Evolutionary conservation across 2,113 vertebrate genomes (phyloP).

Genomic region (Carassius gibelio): DNA sequence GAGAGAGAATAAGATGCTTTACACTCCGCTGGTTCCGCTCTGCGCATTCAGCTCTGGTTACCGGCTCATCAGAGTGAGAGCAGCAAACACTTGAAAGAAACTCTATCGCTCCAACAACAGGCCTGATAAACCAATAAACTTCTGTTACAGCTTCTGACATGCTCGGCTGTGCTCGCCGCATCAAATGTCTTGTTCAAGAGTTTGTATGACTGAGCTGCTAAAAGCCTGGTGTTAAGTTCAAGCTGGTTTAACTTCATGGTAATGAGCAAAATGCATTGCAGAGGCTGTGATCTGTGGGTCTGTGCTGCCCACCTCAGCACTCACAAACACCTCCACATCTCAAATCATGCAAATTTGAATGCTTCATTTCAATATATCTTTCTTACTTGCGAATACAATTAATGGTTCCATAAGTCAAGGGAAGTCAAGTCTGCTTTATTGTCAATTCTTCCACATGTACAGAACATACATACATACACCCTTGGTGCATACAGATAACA

Average conservation of each 20-base stretch:
- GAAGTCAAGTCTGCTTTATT: too few relatives aligned
- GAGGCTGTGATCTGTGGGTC: constrained; percentile 1
- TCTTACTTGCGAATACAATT: background rate
- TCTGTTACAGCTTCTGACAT: constrained; percentile 25
- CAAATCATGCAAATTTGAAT: background rate
- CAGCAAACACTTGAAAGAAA: constrained; percentile 18
- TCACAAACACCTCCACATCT: constrained; percentile 25
- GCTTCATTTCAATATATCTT: background rate
- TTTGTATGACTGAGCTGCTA: constrained; percentile 6
- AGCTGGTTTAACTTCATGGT: background rate
- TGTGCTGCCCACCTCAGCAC: constrained; percentile 4
- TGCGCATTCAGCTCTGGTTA: background rate
- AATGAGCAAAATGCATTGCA: constrained; percentile 24
- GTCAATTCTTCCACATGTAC: too few relatives aligned
- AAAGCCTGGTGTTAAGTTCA: constrained; percentile 21
- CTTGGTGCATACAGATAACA: too few relatives aligned
- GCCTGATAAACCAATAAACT: constrained; percentile 5
- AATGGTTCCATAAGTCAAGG: background rate
- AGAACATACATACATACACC: too few relatives aligned
- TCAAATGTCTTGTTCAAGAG: constrained; percentile 17
- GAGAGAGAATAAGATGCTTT: background rate
- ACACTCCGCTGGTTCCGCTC: background rate
- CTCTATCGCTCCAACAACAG: constrained; percentile 17
- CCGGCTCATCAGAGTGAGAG: constrained; percentile 11
- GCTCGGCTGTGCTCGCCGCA: background rate